Conservation (phyloP, 2,797 vertebrate species). For the Malacoctenus gilli region DNA sequence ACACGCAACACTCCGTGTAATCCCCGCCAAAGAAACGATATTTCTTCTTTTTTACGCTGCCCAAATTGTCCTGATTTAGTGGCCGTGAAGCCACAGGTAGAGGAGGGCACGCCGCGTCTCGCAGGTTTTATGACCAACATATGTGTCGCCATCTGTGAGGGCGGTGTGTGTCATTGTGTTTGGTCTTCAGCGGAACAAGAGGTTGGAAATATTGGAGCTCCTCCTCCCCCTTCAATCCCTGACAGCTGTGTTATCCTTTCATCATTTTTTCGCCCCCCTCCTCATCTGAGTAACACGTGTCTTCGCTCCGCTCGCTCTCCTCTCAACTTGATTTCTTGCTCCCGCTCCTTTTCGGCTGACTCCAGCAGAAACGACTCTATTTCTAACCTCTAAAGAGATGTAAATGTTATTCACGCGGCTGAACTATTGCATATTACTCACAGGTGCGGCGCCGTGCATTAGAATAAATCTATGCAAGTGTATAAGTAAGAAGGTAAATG, state of each 20-base stretch:
- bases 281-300: slow-evolving; percentile 52
- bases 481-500: slow-evolving; percentile 5
- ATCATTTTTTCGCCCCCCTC: too few relatives aligned
- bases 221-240: slow-evolving; percentile 36
- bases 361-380: slow-evolving; percentile 42
- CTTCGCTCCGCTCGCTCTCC: slow-evolving; percentile 21
- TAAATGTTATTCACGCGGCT: slow-evolving; percentile 36
- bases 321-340: slow-evolving; percentile 41
- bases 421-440: slow-evolving; percentile 24
- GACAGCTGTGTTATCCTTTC: slow-evolving; percentile 56
- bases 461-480: slow-evolving; percentile 1
- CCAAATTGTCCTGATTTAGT: slow-evolving; percentile 41
- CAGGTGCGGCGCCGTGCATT: slow-evolving; percentile 4
- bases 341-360: slow-evolving; percentile 29
- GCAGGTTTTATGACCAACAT: slow-evolving; percentile 56
- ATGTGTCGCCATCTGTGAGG: slow-evolving; percentile 61
- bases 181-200: slow-evolving; percentile 23
- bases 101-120: slow-evolving; percentile 30
- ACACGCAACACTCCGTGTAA: slow-evolving; percentile 5
- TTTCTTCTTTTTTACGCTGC: slow-evolving; percentile 7
- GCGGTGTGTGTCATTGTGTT: slow-evolving; percentile 10
- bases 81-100: slow-evolving; percentile 42
- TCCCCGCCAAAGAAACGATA: slow-evolving; percentile 15
- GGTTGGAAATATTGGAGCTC: slow-evolving; percentile 36
- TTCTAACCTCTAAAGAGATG: slow-evolving; percentile 26